A percentile compares a stretch with the other conserved stretches of the same genome.
Evolutionary conservation across 2,113 vertebrate genomes (phyloP).

Genomic region (Varanus salvator): DNA sequence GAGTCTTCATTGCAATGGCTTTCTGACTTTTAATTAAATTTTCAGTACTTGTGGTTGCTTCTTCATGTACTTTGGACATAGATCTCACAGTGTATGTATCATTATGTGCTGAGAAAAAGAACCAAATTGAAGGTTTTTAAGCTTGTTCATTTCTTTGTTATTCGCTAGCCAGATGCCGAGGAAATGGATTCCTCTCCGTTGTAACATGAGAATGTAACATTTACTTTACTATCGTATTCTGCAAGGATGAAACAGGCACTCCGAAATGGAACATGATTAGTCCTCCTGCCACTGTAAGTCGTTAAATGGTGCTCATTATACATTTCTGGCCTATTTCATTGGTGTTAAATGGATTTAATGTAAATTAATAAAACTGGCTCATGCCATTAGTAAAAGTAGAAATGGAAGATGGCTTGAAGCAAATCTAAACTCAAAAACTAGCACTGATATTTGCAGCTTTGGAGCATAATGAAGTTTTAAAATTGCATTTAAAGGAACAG

Average conservation of each 20-base stretch:
- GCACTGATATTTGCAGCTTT: slow-evolving; percentile 21
- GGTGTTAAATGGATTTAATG: slow-evolving; percentile 81
- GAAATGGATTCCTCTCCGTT: slow-evolving; percentile 70
- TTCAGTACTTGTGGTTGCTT: slow-evolving; percentile 83
- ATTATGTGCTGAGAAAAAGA: slow-evolving; percentile 73
- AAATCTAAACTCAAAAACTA: slow-evolving; percentile 29
- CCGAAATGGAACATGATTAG: slow-evolving; percentile 77
- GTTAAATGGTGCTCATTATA: slow-evolving; percentile 80
- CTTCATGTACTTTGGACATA: slow-evolving; percentile 78
- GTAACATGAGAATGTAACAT: slow-evolving; percentile 73
- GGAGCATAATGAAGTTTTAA: rapidly evolving
- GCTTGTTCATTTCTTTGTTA: slow-evolving; percentile 84
- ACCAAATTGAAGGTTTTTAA: slow-evolving; percentile 80
- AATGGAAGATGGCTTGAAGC: slow-evolving; percentile 60
- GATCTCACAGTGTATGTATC: slow-evolving; percentile 76
- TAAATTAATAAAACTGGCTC: slow-evolving; percentile 78
- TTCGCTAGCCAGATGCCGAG: slow-evolving; percentile 66
- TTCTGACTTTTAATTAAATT: slow-evolving; percentile 97
- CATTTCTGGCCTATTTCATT: slow-evolving; percentile 78
- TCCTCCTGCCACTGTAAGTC: slow-evolving; percentile 69
- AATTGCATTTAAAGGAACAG: background rate
- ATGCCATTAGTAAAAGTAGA: slow-evolving; percentile 67
- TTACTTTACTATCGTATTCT: slow-evolving; percentile 71
- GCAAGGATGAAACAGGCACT: slow-evolving; percentile 73
- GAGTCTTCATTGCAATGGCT: slow-evolving; percentile 85